Percentiles rank a stretch among this genome's conserved stretches.
Evolutionary conservation across 2,113 vertebrate genomes (phyloP).

Genomic region (Xiphorhynchus elegans): DNA sequence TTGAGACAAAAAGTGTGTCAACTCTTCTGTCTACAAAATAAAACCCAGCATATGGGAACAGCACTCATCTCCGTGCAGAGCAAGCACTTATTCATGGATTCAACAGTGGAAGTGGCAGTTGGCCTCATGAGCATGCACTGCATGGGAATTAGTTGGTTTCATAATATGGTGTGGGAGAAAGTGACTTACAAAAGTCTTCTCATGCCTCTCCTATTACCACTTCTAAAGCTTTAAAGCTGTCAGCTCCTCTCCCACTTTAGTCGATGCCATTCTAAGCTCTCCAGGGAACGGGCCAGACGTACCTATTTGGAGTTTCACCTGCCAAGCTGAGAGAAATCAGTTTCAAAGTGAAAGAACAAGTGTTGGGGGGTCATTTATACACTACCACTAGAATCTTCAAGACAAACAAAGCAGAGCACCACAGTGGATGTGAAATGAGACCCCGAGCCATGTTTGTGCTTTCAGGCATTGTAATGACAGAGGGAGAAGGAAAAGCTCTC

Average conservation of each 20-base stretch:
- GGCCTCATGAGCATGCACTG: conserved; percentile 68
- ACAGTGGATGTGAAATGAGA: conserved; percentile 14
- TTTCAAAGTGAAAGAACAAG: conserved; percentile 62
- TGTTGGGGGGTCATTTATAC: conserved; percentile 53
- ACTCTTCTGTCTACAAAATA: conserved; percentile 60
- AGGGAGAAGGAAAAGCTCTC: background rate
- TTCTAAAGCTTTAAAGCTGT: conserved; percentile 75
- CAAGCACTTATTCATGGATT: conserved; percentile 63
- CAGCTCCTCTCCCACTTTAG: conserved; percentile 70
- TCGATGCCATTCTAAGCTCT: conserved; percentile 39
- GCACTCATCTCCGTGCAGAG: conserved; percentile 50
- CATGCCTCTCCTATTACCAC: conserved; percentile 68
- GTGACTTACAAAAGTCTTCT: conserved; percentile 70
- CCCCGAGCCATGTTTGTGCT: background rate
- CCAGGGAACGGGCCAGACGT: conserved; percentile 25
- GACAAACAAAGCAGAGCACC: conserved; percentile 52
- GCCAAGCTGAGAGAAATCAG: conserved; percentile 69
- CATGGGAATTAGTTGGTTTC: conserved; percentile 72
- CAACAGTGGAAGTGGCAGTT: conserved; percentile 70
- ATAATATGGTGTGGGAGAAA: conserved; percentile 68
- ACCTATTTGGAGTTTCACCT: conserved; percentile 67
- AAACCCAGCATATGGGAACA: conserved; percentile 62
- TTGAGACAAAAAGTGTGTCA: conserved; percentile 63
- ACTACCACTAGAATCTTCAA: conserved; percentile 29
- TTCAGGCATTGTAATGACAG: conserved; percentile 17